Percentiles rank a stretch among this genome's conserved stretches.
phyloP scores from a whole-genome alignment of 2,113 vertebrate genomes.

The Petrocephalus zakoni region DNA sequence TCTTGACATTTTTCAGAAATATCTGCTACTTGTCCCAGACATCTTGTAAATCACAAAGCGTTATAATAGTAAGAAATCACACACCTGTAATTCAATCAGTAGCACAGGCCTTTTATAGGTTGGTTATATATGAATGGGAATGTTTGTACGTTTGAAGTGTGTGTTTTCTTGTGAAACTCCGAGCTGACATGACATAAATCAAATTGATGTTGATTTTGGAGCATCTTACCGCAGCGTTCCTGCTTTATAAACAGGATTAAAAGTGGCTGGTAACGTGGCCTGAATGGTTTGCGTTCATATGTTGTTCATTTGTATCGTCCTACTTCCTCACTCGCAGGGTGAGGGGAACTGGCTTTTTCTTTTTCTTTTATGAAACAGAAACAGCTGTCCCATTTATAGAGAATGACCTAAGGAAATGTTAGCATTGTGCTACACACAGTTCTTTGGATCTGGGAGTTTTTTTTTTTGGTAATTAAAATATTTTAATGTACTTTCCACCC shows the following conservation, averaged over 20 bases:
- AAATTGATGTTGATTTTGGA: neutral
- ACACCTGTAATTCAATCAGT: neutral
- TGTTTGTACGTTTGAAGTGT: neutral
- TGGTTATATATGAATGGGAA: neutral
- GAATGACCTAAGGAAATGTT: neutral
- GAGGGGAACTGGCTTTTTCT: neutral
- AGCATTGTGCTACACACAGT: neutral
- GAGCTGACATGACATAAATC: neutral
- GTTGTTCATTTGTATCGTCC: slow-evolving; percentile 13
- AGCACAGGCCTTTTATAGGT: neutral
- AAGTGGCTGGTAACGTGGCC: neutral
- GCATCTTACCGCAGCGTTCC: neutral
- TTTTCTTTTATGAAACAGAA: neutral
- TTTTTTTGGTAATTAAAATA: neutral
- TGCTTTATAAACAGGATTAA: slow-evolving; percentile 9
- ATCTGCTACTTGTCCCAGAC: neutral
- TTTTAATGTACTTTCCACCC: neutral
- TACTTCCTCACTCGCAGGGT: neutral
- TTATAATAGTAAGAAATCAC: neutral
- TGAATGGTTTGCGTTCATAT: slow-evolving; percentile 16
- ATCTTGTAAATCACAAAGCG: neutral
- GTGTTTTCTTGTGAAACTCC: neutral
- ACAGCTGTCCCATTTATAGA: slow-evolving; percentile 18
- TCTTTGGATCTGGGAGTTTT: neutral
- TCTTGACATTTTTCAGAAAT: neutral